Evolutionary conservation across 2,888 invertebrate species (phyloP), one percentile per base, ranked within the genome.

Genomic region (Cryptophagus acutangulus): DNA sequence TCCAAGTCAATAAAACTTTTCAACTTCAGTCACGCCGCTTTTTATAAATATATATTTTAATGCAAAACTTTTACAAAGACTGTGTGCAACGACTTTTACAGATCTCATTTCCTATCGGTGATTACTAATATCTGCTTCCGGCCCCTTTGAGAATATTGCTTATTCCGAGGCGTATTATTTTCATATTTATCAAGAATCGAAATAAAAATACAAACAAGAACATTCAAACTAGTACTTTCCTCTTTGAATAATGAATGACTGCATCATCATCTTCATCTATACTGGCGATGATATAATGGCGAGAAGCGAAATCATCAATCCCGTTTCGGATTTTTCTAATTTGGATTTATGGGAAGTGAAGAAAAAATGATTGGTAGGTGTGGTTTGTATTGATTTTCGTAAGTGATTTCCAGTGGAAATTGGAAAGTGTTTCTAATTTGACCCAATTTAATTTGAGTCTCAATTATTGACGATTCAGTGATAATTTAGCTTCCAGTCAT

Each of bases 371-470:
- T 9, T n/a, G n/a, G n/a, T n/a, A n/a, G n/a, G n/a, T n/a, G n/a
- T n/a, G 5, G 33, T 8, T 15, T 6, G 4, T 36, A 26, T 20
- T 41, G 36, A 36, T 36, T 46, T 45, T 47, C 45, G 42, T 47
- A 47, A 41, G 45, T 49, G 52, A 55, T 55, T 57, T 58, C 55
- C 55, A 37, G 48, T 47, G 57, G 55, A 58, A 58, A 59, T 58
- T 53, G 55, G 46, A 58, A 59, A 56, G 47, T 55, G 53, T 52
- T 55, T 52, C 50, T 54, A 55, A 58, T 58, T 55, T 54, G 61
- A 59, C 61, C 61, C 57, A 57, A 58, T 61, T 61, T 46, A 51
- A 59, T 57, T 58, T 48, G 43, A 13, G 15, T 31, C 31, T 12
- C 31, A 13, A 31, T 3, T 31, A 31, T 31, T 16, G 31, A 31